A percentile compares a stretch with the other conserved stretches of the same genome.
phyloP scores from a whole-genome alignment of 2,113 vertebrate species.

The Entosphenus tridentatus region DNA sequence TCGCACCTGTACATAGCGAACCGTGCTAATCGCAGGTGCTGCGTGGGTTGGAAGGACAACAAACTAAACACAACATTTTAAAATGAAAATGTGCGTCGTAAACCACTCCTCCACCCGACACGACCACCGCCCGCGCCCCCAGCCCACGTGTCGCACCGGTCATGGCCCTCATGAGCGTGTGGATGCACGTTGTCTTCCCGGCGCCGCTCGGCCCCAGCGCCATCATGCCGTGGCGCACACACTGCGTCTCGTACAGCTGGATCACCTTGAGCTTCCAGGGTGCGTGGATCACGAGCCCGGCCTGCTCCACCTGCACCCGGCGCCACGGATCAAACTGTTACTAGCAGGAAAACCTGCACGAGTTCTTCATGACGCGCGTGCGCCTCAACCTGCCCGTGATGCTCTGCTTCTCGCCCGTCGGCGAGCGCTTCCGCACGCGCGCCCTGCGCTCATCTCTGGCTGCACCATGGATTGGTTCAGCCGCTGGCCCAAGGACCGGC shows the following conservation, averaged over 20 bases:
- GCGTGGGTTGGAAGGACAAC: no score
- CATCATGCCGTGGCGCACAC: slow-evolving; percentile 81
- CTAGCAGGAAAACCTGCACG: slow-evolving; percentile 33
- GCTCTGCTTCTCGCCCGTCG: slow-evolving; percentile 80
- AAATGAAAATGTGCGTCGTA: no score
- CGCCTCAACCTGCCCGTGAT: slow-evolving; percentile 51
- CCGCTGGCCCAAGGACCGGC: slow-evolving; percentile 54
- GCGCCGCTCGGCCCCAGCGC: slow-evolving; percentile 71
- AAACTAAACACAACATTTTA: no score
- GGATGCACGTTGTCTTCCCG: slow-evolving; percentile 71
- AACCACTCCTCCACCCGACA: no score
- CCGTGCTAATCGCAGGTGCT: no score
- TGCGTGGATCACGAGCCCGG: slow-evolving; percentile 58
- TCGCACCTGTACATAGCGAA: no score
- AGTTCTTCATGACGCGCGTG: slow-evolving; percentile 67
- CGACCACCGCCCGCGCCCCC: no score
- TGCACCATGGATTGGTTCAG: slow-evolving; percentile 95
- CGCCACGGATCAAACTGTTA: slow-evolving; percentile 5
- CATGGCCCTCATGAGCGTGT: slow-evolving; percentile 70
- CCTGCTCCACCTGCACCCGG: slow-evolving; percentile 38
- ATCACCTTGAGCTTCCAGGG: slow-evolving; percentile 87
- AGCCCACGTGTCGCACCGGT: slow-evolving; percentile 26
- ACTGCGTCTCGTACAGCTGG: slow-evolving; percentile 74
- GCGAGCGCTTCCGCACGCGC: slow-evolving; percentile 64
- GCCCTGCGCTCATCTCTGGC: slow-evolving; percentile 66